A percentile compares a stretch with the other conserved stretches of the same genome.
These are phyloP conservation scores for Isoperla grammatica DNA, from an alignment of 2,888 invertebrate species.

Conservation along the genomic window DNA sequence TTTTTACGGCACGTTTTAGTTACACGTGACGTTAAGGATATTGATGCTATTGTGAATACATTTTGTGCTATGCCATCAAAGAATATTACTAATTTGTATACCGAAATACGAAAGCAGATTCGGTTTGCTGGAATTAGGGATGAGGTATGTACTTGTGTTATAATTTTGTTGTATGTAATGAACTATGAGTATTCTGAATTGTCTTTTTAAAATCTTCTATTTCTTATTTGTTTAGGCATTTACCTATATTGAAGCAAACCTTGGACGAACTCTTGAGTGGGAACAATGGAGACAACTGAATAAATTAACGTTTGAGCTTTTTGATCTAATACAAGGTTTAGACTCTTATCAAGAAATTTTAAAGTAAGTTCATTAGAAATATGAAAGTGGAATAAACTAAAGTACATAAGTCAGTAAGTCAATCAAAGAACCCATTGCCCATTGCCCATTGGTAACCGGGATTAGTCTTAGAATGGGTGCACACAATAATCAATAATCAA, in stretches of 20 bases:
- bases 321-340: slow-evolving; percentile 18
- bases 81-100: slow-evolving; percentile 5
- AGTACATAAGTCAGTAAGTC: too few species aligned
- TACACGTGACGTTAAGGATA: slow-evolving; percentile 11
- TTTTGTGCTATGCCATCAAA: slow-evolving; percentile 19
- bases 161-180: neutral
- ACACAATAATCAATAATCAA: too few species aligned
- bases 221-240: slow-evolving; percentile 20
- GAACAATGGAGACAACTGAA: slow-evolving; percentile 24
- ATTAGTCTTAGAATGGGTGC: too few species aligned
- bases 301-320: slow-evolving; percentile 18
- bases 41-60: slow-evolving; percentile 1
- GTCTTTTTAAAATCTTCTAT: neutral
- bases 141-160: slow-evolving; percentile 16
- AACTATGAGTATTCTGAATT: too few species aligned
- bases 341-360: slow-evolving; percentile 24
- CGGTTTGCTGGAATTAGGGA: slow-evolving; percentile 14
- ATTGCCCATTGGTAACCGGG: too few species aligned
- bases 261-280: slow-evolving; percentile 27
- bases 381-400: too few species aligned
- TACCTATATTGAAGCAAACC: slow-evolving; percentile 22
- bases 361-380: slow-evolving; percentile 19
- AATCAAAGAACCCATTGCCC: too few species aligned
- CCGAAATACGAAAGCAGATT: slow-evolving; percentile 9
- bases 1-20: slow-evolving; percentile 12